phyloP scores from a whole-genome alignment of 2,797 vertebrate species.

The Aselliscus stoliczkanus region DNA sequence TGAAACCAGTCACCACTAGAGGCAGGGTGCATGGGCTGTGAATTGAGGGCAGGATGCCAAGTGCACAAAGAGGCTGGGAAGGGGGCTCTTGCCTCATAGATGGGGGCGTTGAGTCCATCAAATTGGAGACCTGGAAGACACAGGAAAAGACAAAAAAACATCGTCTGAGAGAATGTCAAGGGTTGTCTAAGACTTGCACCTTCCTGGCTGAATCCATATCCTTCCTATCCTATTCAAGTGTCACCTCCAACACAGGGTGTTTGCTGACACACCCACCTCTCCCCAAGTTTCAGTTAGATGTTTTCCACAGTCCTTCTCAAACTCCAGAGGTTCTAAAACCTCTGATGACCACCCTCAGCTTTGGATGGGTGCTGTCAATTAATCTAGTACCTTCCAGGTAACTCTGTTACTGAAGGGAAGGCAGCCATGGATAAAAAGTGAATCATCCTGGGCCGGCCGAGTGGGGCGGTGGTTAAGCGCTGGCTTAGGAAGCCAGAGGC shows the following conservation, averaged over 20 bases:
- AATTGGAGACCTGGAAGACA: constrained; percentile 63
- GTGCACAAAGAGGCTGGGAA: background rate
- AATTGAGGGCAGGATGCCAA: background rate
- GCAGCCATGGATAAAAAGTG: background rate
- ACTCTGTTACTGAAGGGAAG: background rate
- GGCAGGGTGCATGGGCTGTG: no score
- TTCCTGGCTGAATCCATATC: background rate
- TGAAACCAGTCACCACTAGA: background rate
- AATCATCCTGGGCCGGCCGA: no score
- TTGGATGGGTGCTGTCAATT: background rate
- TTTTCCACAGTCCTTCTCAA: background rate
- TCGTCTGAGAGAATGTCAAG: background rate
- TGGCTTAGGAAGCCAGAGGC: no score
- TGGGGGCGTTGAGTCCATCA: constrained; percentile 35
- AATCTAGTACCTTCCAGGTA: background rate
- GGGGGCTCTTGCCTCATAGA: constrained; percentile 53
- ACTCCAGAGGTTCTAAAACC: background rate
- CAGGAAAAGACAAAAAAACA: background rate
- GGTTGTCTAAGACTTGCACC: background rate
- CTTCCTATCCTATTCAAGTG: no score
- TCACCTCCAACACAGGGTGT: background rate
- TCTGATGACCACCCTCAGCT: background rate
- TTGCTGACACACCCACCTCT: background rate
- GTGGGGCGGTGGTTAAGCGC: no score
- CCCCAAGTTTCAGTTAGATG: background rate